Base-by-base conservation (phyloP, 2,113 vertebrate genomes). In the Strix uralensis region DNA sequence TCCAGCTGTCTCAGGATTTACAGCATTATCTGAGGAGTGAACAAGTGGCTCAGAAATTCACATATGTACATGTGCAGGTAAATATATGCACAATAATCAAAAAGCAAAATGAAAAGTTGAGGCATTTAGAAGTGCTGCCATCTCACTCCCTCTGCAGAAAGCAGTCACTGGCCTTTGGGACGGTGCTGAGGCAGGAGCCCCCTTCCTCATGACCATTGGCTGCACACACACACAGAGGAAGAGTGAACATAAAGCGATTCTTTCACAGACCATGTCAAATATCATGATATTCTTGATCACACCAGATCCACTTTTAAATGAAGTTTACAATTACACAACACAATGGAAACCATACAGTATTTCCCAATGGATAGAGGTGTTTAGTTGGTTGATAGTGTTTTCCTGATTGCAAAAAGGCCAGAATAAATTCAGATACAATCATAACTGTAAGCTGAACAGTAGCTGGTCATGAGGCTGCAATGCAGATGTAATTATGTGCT, bases 41-140 rank as follows among this genome's bases (percentile, higher is more conserved):
- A 13, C 15, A 65, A 59, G 26, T 15, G 14, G 15, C 26, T 86
- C 46, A 44, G 27, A 77, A 91, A 42, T 30, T 61, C 46, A 61
- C 5, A 9, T 15, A 62, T 1, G 0, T 2, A 1, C 0, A 1
- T 12, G 23, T 57, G 36, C 74, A 59, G 21, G 21, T 71, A 77
- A 86, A 81, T 17, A 29, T 5, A 59, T 25, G 26, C 46, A 34
- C 44, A 42, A 42, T 36, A 82, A 52, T 25, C 0, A 38, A 47
- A 75, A 66, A 17, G 2, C 2, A 3, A 62, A 71, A 81, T 27
- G 58, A 36, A 30, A 71, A 61, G 77, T 34, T 65, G n/a, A 8
- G 9, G 30, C 26, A 42, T 55, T 65, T 49, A 26, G 82, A 81
- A 72, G 18, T 27, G n/a, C 58, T 78, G 32, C 32, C 22, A 34